These are phyloP conservation scores for Lepus americanus DNA, from an alignment of 2,113 vertebrate species.

Conservation along the genomic window DNA sequence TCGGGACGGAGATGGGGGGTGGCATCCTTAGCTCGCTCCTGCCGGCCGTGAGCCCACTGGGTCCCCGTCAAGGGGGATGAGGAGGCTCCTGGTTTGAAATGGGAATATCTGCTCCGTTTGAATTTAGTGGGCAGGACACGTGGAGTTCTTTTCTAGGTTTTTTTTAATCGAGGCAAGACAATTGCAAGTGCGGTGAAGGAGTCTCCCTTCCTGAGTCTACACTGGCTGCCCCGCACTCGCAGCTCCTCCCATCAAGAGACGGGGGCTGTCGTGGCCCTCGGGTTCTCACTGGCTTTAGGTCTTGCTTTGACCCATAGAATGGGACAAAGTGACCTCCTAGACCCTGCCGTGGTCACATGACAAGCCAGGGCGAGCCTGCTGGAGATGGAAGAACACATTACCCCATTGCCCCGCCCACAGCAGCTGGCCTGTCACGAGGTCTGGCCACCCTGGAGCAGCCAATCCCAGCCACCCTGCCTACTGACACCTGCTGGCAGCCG, in stretches of 20 bases:
- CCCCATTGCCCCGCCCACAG: not conserved
- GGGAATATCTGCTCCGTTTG: not conserved
- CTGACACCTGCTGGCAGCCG: not conserved
- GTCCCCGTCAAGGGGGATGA: no score
- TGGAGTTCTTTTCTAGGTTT: accelerated
- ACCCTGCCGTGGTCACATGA: accelerated
- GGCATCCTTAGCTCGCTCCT: no score
- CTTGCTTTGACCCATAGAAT: not conserved
- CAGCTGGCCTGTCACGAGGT: not conserved
- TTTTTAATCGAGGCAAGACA: not conserved
- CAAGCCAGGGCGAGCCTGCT: not conserved
- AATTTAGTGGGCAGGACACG: not conserved
- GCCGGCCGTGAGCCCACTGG: no score
- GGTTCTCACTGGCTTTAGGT: not conserved
- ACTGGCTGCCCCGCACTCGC: accelerated
- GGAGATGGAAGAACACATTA: not conserved
- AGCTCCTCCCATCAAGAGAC: not conserved
- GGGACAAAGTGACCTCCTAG: not conserved
- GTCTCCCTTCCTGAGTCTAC: accelerated
- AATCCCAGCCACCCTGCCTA: not conserved
- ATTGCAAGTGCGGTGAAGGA: accelerated
- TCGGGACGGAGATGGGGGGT: no score
- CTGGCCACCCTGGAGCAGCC: not conserved
- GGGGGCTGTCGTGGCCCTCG: accelerated
- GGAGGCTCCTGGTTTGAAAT: not conserved